phyloP scores from a whole-genome alignment of 2,113 vertebrate genomes.

The Lepus europaeus region DNA sequence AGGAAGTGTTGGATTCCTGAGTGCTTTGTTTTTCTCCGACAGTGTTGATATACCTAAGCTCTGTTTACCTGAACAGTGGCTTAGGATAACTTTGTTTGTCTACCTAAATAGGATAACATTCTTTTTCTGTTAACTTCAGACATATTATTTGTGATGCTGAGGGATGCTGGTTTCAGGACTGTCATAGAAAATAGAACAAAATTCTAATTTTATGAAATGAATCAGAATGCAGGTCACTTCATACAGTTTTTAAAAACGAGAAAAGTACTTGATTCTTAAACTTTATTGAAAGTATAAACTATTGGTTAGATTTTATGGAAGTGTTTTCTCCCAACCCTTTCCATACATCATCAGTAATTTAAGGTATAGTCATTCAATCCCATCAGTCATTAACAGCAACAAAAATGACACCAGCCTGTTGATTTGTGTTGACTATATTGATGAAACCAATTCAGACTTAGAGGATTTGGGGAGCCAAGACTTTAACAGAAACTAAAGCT shows the following conservation, averaged over 20 bases:
- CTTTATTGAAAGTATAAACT: neutral
- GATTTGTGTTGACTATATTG: neutral
- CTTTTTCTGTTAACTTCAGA: neutral
- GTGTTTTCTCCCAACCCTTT: neutral
- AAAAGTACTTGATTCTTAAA: neutral
- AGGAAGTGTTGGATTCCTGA: neutral
- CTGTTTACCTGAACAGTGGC: neutral
- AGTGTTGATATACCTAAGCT: neutral
- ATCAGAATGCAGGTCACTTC: neutral
- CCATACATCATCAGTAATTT: neutral
- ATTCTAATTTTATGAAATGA: slow-evolving; percentile 24
- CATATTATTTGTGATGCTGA: neutral
- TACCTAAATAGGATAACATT: neutral
- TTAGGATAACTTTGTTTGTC: slow-evolving; percentile 29
- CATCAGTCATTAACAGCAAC: neutral
- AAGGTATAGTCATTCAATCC: neutral
- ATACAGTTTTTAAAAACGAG: neutral
- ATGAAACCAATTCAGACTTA: neutral
- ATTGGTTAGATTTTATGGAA: slow-evolving; percentile 21
- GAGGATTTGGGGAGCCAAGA: neutral
- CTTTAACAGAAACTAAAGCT: neutral
- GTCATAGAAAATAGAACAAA: neutral
- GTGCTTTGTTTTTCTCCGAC: slow-evolving; percentile 22
- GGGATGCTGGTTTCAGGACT: neutral
- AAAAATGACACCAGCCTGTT: neutral